phyloP scores from a whole-genome alignment of 2,113 vertebrate species.

The Felis chaus region DNA sequence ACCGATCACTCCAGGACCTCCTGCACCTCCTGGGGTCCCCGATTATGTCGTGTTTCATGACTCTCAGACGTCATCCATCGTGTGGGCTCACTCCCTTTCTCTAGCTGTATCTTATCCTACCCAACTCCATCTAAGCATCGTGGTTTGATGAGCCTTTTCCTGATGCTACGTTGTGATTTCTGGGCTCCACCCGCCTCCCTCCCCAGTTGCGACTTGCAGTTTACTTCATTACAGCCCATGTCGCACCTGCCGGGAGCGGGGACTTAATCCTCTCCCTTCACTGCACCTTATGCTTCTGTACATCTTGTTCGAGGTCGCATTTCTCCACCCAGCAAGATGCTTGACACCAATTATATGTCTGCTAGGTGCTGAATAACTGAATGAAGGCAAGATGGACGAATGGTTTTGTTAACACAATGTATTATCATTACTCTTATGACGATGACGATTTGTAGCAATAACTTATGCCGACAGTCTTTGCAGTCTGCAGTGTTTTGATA shows the following conservation, averaged over 20 bases:
- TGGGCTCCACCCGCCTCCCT: neutral
- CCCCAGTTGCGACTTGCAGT: neutral
- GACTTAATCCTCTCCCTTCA: neutral
- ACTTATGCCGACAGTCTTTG: neutral
- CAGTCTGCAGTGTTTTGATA: neutral
- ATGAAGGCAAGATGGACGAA: neutral
- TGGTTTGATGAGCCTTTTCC: neutral
- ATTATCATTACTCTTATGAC: neutral
- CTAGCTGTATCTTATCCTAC: neutral
- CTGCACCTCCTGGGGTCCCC: too few species aligned
- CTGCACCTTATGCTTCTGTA: neutral
- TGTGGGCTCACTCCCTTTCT: neutral
- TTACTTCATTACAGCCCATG: neutral
- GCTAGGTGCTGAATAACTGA: neutral
- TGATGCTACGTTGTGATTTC: neutral
- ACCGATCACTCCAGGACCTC: fast-evolving
- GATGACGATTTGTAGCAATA: neutral
- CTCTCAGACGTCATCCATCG: neutral
- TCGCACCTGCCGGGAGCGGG: fast-evolving
- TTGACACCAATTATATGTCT: neutral
- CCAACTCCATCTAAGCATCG: neutral
- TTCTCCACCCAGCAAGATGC: neutral
- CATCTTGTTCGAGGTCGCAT: neutral
- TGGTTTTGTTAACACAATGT: neutral
- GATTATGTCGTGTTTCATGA: neutral